Evolutionary conservation across 2,113 vertebrate species (phyloP).

Genomic region (Poeciliopsis prolifica): DNA sequence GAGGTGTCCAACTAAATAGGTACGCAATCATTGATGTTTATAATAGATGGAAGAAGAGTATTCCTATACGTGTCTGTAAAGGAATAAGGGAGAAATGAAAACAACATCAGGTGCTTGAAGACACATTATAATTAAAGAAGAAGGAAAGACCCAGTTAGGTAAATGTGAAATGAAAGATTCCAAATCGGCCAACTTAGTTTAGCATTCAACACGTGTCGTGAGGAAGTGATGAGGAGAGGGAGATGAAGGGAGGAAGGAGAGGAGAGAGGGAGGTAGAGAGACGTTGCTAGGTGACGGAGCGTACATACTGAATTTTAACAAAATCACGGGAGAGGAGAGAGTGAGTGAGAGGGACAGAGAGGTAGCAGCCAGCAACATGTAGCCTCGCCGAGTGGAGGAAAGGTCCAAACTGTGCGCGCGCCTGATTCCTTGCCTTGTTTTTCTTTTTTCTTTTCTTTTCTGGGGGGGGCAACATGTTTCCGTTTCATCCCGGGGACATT

Average conservation of each 20-base stretch:
- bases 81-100: neutral
- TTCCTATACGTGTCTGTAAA: neutral
- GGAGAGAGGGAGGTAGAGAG: slow-evolving; percentile 52
- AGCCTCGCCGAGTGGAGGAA: slow-evolving; percentile 73
- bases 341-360: slow-evolving; percentile 65
- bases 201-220: slow-evolving; percentile 84
- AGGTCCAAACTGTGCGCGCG: slow-evolving; percentile 69
- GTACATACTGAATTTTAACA: slow-evolving; percentile 86
- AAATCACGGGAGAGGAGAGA: slow-evolving; percentile 71
- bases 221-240: slow-evolving; percentile 69
- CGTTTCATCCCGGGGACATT: slow-evolving; percentile 59
- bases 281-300: slow-evolving; percentile 83
- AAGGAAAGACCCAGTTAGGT: neutral
- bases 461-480: slow-evolving; percentile 30
- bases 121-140: neutral
- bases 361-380: slow-evolving; percentile 80
- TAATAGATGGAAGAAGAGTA: neutral
- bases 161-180: slow-evolving; percentile 27
- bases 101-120: neutral
- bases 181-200: slow-evolving; percentile 73
- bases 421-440: slow-evolving; percentile 17
- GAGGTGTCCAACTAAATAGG: neutral
- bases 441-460: slow-evolving; percentile 1
- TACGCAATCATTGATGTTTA: neutral
- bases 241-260: slow-evolving; percentile 24